Conservation (phyloP, 2,797 vertebrate genomes). For the Eulemur coronatus region DNA sequence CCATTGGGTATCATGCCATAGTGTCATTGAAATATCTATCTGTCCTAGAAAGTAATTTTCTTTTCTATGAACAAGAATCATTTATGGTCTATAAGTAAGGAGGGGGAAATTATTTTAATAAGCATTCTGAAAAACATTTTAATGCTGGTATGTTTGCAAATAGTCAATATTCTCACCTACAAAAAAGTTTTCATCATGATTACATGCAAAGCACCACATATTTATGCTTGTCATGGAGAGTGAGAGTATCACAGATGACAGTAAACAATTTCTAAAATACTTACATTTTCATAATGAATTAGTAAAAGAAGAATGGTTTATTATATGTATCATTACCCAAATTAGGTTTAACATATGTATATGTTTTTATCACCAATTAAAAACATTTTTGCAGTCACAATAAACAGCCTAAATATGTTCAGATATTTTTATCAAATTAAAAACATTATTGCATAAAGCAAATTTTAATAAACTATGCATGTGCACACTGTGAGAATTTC, state of each 20-base stretch:
- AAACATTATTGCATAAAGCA: not conserved
- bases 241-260: not conserved
- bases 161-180: not conserved
- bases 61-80: constrained; percentile 52
- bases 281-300: not conserved
- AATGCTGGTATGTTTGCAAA: not conserved
- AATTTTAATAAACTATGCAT: constrained; percentile 34
- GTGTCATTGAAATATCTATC: not conserved
- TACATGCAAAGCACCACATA: not conserved
- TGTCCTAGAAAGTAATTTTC: constrained; percentile 56
- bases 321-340: not conserved
- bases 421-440: constrained; percentile 24
- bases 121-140: not conserved
- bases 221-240: not conserved
- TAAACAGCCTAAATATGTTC: not conserved
- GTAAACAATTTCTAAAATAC: not conserved
- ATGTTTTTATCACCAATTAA: not conserved
- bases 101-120: constrained; percentile 1
- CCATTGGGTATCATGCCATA: constrained; percentile 29
- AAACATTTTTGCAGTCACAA: constrained; percentile 12
- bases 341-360: not conserved
- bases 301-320: not conserved
- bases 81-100: not conserved
- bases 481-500: not conserved
- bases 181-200: not conserved